Base-by-base conservation (phyloP, 2,888 invertebrate species). In the Branchinecta sandiegonensis region DNA sequence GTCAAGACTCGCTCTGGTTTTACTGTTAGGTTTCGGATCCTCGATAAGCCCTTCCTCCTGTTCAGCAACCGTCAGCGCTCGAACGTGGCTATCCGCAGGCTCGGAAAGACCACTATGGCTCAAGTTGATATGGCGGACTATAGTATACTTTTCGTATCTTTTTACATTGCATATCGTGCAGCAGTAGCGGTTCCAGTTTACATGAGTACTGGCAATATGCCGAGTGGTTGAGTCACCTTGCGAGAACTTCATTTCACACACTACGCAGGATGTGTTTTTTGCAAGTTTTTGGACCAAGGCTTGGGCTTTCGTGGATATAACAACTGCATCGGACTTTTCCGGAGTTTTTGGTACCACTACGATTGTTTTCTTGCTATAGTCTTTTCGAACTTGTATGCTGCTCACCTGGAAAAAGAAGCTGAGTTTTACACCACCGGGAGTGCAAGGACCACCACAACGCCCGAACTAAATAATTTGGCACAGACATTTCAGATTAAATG, bases 341-440 rank as follows among this genome's bases (percentile, higher is more conserved):
- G 37, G 37, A 5, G 37, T 37, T 37, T 37, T 37, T 37, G 37
- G n/a, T 56, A 14, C 56, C 8, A 56, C 56, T 14, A 17, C 56
- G 17, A 14, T 17, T 10, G 56, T n/a, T 56, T n/a, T 17, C 56
- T 56, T 56, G 17, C 17, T 56, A 17, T 56, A 56, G 17, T 14
- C n/a, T 56, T 56, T 56, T 9, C 56, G 56, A n/a, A 56, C 56
- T 56, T 56, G 56, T 14, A 56, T 56, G 17, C 56, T 56, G 56
- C 56, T 56, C 17, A n/a, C 56, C 56, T 56, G 17, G 17, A 56
- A 56, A 56, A 56, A 9, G 10, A 56, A 56, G 8, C 1, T 8
- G 6, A 37, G 37, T 37, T 37, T 37, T 4, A 37, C 37, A 37
- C 37, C 37, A 37, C 37, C 2, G 37, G 37, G 37, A 37, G 6